Base-by-base conservation (phyloP, 2,888 invertebrate species). In the Frankliniella intonsa region DNA sequence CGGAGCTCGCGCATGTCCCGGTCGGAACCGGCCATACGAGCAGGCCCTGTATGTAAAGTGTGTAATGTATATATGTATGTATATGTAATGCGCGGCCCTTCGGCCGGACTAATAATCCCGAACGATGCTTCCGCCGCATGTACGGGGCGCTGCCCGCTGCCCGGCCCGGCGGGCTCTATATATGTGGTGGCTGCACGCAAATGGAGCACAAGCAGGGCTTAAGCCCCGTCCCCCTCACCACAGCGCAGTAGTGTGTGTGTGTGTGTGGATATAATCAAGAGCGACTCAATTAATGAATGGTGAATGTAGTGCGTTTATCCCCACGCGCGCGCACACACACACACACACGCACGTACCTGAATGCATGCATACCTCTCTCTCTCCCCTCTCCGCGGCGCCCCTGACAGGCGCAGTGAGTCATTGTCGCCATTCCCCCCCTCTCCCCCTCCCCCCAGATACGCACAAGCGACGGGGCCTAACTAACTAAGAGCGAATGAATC, bases 231-330 rank as follows among this genome's bases (percentile, higher is more conserved):
- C 38, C 38, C 38, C 38, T 2, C 38, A 38, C 38, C 38, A 38
- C 38, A 38, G 12, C 12, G 51, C 51, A 51, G 10, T 38, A 38
- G 38, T 3, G 38, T 2, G 55, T 5, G 55, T 12, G 55, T n/a
- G 38, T 38, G 38, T 38, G 38, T 38, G 22, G 69, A 69, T 11
- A n/a, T 69, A 69, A 69, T 69, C 22, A 69, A 22, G 69, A 69
- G 69, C 22, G 69, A 69, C 69, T 69, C 69, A 69, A 69, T 69
- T 69, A 69, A 69, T 69, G 69, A 69, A 69, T n/a, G 38, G 2
- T 38, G 38, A 38, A 38, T 38, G 38, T 38, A 38, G 38, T 38
- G 3, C 22, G 22, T 22, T 69, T 14, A 22, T 69, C 11, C 65
- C 65, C 65, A n/a, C 65, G 3, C 65, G 2, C 65, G 9, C 65